These are phyloP conservation scores for Hydraecia micacea DNA, from an alignment of 2,888 invertebrate species.

Conservation along the genomic window DNA sequence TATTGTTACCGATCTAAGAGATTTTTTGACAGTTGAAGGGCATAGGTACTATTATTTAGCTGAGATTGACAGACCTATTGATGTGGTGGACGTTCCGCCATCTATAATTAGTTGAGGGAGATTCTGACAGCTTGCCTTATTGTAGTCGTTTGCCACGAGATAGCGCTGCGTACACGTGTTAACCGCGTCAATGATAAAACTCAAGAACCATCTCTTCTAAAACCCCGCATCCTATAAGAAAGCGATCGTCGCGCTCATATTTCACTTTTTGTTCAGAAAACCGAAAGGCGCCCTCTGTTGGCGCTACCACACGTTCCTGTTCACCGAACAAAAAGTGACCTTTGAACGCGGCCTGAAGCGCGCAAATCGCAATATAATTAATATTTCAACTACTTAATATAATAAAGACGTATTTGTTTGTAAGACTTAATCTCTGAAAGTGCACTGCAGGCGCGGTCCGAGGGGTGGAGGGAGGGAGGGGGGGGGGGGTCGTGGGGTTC, in stretches of 20 bases:
- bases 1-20: too few relatives aligned
- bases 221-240: too few relatives aligned
- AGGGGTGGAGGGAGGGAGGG: too few relatives aligned
- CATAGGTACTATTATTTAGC: too few relatives aligned
- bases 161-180: neutral
- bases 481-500: too few relatives aligned
- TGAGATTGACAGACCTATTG: too few relatives aligned
- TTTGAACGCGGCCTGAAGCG: neutral
- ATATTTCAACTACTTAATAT: too few relatives aligned
- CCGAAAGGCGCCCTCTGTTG: neutral
- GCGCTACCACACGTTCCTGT: neutral
- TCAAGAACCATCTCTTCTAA: neutral
- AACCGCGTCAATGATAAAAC: neutral
- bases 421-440: neutral
- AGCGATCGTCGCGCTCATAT: too few relatives aligned
- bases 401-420: neutral
- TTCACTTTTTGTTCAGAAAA: neutral
- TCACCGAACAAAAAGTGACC: too few relatives aligned
- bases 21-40: too few relatives aligned
- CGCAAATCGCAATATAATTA: neutral
- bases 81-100: neutral
- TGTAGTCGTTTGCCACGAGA: neutral
- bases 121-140: neutral
- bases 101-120: neutral
- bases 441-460: neutral